Evolutionary conservation across 2,113 vertebrate genomes (phyloP).

Genomic region (Atherinomorus stipes): DNA sequence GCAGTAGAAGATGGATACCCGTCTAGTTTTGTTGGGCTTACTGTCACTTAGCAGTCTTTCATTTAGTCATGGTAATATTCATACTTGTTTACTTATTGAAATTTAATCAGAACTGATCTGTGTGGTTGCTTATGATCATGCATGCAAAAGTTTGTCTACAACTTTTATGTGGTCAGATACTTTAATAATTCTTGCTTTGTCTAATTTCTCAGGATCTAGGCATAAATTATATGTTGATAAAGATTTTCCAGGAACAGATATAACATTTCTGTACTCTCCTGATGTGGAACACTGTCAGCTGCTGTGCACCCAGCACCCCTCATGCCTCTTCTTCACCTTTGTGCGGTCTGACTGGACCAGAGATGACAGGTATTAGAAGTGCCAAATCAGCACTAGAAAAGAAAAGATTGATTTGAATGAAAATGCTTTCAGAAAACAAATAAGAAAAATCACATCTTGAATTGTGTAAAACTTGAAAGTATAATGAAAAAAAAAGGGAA

Average conservation of each 20-base stretch:
- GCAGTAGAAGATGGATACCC: slow-evolving; percentile 33
- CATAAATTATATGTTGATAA: slow-evolving; percentile 27
- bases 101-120: background rate
- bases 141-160: too few species aligned
- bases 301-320: slow-evolving; percentile 68
- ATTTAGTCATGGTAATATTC: slow-evolving; percentile 54
- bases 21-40: slow-evolving; percentile 28
- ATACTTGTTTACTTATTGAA: background rate
- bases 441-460: too few species aligned
- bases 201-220: slow-evolving; percentile 48
- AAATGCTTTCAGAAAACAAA: too few species aligned
- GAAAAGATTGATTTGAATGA: too few species aligned
- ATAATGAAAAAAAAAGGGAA: too few species aligned
- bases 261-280: slow-evolving; percentile 54
- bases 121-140: background rate
- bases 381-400: too few species aligned
- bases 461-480: too few species aligned
- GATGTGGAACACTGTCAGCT: slow-evolving; percentile 69
- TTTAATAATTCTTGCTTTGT: background rate
- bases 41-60: slow-evolving; percentile 41
- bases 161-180: too few species aligned
- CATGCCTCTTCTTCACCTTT: slow-evolving; percentile 76
- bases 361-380: slow-evolving; percentile 55
- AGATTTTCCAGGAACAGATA: slow-evolving; percentile 69
- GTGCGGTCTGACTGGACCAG: slow-evolving; percentile 45